phyloP scores from a whole-genome alignment of 1,140 invertebrate genomes.

The Holcopasites calliopsidis region DNA sequence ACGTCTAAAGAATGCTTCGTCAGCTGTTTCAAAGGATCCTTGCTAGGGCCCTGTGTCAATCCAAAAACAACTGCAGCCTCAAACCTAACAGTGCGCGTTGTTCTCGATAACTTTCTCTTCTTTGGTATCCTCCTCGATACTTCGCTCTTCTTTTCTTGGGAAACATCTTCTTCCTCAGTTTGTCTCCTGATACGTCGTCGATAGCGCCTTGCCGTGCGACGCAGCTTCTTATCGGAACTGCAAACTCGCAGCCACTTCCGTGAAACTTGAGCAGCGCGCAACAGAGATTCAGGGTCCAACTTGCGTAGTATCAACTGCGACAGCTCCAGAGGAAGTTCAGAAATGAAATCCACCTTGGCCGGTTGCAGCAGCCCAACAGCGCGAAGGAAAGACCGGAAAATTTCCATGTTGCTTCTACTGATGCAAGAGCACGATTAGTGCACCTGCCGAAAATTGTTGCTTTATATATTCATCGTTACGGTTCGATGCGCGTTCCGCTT shows the following conservation, averaged over 20 bases:
- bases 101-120: background rate
- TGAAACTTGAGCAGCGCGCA: constrained; percentile 6
- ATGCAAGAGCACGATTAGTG: fast-evolving
- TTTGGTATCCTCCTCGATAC: background rate
- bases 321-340: constrained; percentile 32
- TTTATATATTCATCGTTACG: background rate
- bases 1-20: background rate
- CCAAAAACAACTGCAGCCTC: background rate
- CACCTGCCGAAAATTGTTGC: background rate
- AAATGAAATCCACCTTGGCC: constrained; percentile 14
- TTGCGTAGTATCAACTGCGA: constrained; percentile 25
- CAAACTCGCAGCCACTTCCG: constrained; percentile 4
- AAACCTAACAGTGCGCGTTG: background rate
- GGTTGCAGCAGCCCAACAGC: background rate
- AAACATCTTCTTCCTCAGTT: background rate
- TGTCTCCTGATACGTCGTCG: background rate
- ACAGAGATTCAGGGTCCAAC: constrained; percentile 26
- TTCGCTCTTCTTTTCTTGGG: background rate
- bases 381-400: background rate
- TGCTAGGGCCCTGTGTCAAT: background rate
- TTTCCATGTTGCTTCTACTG: background rate
- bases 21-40: no score
- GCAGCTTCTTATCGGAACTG: background rate
- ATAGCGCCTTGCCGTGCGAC: background rate
- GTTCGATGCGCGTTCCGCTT: background rate